These are phyloP conservation scores for Neoarius graeffei DNA, from an alignment of 2,113 vertebrate genomes.

Conservation along the genomic window DNA sequence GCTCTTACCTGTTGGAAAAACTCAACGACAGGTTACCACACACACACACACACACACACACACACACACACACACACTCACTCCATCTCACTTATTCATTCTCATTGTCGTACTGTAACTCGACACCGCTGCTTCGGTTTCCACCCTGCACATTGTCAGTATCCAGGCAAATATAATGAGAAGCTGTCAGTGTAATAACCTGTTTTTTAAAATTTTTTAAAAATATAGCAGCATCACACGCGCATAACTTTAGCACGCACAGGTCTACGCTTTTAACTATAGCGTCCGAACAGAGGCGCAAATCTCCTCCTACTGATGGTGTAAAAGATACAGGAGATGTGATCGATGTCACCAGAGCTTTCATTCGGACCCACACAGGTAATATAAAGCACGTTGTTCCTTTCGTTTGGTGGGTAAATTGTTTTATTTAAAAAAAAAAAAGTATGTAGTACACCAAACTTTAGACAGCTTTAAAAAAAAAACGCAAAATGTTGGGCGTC, in stretches of 20 bases:
- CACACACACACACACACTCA: slow-evolving; percentile 23
- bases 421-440: neutral
- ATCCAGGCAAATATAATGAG: slow-evolving; percentile 16
- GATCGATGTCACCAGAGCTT: neutral
- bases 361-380: neutral
- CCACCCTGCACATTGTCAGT: slow-evolving; percentile 31
- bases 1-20: slow-evolving; percentile 94
- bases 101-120: neutral
- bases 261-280: neutral
- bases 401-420: neutral
- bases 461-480: neutral
- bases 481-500: no score
- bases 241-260: neutral
- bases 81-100: neutral
- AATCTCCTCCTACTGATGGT: neutral
- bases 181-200: slow-evolving; percentile 24
- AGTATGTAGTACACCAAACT: neutral
- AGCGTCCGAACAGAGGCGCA: neutral
- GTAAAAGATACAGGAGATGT: neutral
- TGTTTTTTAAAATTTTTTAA: no score
- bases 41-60: slow-evolving; percentile 19
- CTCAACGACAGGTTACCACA: slow-evolving; percentile 90
- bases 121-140: slow-evolving; percentile 1
- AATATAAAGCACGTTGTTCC: neutral
- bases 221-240: neutral